Evolutionary conservation across 1,140 invertebrate genomes (phyloP).

Genomic region (Drosophila mauritiana): DNA sequence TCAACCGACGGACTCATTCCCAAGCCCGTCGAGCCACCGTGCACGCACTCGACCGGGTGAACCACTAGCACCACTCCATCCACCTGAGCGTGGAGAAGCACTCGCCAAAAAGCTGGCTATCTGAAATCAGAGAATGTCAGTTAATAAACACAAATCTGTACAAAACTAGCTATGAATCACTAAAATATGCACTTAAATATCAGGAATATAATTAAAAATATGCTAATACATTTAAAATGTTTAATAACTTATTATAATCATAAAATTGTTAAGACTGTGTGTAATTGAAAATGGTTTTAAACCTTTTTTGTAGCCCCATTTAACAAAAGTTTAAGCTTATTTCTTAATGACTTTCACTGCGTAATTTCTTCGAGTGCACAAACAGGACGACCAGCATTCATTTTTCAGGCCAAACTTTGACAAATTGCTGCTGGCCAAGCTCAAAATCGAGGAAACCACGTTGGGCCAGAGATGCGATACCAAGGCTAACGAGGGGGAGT

Average conservation of each 20-base stretch:
- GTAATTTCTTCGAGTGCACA: slow-evolving; percentile 4
- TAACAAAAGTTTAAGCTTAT: too few relatives aligned
- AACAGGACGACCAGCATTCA: slow-evolving; percentile 40
- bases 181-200: background rate
- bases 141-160: background rate
- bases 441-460: slow-evolving; percentile 30
- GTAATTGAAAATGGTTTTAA: too few relatives aligned
- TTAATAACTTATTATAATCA: too few relatives aligned
- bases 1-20: slow-evolving; percentile 12
- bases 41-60: slow-evolving; percentile 13
- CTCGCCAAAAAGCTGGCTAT: background rate
- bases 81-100: background rate
- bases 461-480: background rate
- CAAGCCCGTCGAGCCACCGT: background rate
- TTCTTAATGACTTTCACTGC: too few relatives aligned
- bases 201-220: too few relatives aligned
- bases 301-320: too few relatives aligned
- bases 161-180: too few relatives aligned
- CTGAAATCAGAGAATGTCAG: background rate
- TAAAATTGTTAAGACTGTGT: too few relatives aligned
- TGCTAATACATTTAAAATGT: too few relatives aligned
- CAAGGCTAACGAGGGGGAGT: background rate
- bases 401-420: slow-evolving; percentile 62
- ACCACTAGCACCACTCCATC: slow-evolving; percentile 2
- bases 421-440: slow-evolving; percentile 61